phyloP scores from a whole-genome alignment of 2,888 invertebrate species.

The Orthonychiurus folsomi region DNA sequence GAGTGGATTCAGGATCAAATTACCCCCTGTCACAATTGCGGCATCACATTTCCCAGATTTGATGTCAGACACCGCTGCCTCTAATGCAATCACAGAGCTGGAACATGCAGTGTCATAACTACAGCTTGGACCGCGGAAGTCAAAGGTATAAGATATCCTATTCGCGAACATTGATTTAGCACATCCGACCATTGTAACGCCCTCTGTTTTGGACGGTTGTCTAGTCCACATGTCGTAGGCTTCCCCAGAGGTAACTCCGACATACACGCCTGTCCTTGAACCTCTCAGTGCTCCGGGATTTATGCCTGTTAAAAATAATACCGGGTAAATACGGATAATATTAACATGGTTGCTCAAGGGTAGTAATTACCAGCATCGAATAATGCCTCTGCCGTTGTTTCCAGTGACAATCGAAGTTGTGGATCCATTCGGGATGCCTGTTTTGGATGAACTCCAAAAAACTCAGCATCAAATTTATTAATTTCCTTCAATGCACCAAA shows the following conservation, averaged over 20 bases:
- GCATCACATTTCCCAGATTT: constrained; percentile 47
- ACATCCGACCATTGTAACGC: constrained; percentile 52
- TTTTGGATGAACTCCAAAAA: neutral
- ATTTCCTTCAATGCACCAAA: constrained; percentile 5
- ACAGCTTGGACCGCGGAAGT: constrained; percentile 52
- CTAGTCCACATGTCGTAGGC: constrained; percentile 36
- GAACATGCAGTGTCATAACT: constrained; percentile 59
- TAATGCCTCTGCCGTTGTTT: neutral
- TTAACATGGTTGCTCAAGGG: neutral
- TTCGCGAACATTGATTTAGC: constrained; percentile 53
- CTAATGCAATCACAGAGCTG: constrained; percentile 54
- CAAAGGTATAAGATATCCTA: constrained; percentile 51
- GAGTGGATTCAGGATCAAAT: constrained; percentile 52
- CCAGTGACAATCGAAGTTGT: constrained; percentile 1
- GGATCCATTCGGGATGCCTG: neutral
- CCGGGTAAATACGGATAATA: neutral
- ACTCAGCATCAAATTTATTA: neutral
- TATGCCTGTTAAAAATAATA: constrained; percentile 34
- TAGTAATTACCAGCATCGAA: neutral
- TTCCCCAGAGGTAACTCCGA: constrained; percentile 46
- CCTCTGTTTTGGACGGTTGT: constrained; percentile 45
- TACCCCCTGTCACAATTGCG: constrained; percentile 53
- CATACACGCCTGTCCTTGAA: constrained; percentile 51
- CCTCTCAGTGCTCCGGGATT: constrained; percentile 48
- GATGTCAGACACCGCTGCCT: constrained; percentile 47